phyloP scores from a whole-genome alignment of 2,797 vertebrate genomes.

The Anas capensis region DNA sequence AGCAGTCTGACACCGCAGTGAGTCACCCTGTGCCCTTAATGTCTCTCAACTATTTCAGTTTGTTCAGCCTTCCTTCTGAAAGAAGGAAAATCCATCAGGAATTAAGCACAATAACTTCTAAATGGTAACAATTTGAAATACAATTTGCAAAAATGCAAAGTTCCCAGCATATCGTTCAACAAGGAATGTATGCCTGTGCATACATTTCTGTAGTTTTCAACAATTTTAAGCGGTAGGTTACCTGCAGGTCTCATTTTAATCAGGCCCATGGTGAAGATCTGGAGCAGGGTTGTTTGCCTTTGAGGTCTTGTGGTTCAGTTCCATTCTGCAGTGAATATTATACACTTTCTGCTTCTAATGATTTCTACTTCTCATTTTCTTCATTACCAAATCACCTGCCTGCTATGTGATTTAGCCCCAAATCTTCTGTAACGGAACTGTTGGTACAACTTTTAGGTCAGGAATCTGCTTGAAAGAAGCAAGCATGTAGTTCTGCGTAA shows the following conservation, averaged over 20 bases:
- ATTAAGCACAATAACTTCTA: neutral
- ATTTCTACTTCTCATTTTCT: neutral
- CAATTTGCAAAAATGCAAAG: fast-evolving
- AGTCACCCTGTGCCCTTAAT: neutral
- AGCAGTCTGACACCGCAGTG: neutral
- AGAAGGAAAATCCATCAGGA: neutral
- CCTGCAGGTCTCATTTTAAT: neutral
- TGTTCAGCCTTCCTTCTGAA: neutral
- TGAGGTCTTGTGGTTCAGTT: neutral
- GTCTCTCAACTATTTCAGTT: neutral
- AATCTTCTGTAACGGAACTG: neutral
- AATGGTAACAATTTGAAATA: neutral
- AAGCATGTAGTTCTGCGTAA: neutral
- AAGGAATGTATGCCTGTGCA: neutral
- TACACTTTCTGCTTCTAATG: neutral
- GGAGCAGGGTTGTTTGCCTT: neutral
- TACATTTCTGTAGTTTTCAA: neutral
- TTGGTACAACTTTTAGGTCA: neutral
- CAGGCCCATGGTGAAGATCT: neutral
- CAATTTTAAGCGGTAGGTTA: fast-evolving
- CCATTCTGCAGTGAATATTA: neutral
- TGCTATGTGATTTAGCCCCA: neutral
- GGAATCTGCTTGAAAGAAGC: neutral
- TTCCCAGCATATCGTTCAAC: fast-evolving
- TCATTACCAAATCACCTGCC: neutral